phyloP scores from a whole-genome alignment of 1,140 invertebrate genomes.

The Lethrus apterus region DNA sequence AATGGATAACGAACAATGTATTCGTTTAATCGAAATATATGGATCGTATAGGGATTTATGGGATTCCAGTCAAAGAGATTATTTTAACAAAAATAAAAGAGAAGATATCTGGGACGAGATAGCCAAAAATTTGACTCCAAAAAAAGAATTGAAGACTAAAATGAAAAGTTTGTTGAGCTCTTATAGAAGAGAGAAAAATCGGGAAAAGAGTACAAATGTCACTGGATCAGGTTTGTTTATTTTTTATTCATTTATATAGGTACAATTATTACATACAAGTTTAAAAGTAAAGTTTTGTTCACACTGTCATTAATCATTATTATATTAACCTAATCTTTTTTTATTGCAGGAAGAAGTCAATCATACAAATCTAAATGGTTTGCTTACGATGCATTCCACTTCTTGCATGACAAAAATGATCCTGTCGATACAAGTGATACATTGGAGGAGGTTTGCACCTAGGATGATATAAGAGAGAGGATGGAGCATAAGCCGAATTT shows the following conservation, averaged over 20 bases:
- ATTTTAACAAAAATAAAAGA: no score
- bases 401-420: not conserved
- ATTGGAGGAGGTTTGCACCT: no score
- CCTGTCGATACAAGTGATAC: no score
- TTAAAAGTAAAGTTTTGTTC: not conserved
- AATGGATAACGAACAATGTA: no score
- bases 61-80: no score
- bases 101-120: no score
- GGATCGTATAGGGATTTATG: no score
- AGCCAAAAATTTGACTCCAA: no score
- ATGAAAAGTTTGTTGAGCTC: conserved; percentile 1
- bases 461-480: no score
- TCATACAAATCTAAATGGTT: not conserved
- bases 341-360: not conserved
- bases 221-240: not conserved
- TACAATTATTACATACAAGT: not conserved
- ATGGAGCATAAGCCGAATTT: no score
- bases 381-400: not conserved
- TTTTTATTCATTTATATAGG: not conserved
- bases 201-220: not conserved
- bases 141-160: no score
- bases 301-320: not conserved
- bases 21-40: no score
- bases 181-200: not conserved
- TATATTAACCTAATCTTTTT: not conserved